Evolutionary conservation across 2,888 invertebrate species (phyloP).

Genomic region (Hybos culiciformis): DNA sequence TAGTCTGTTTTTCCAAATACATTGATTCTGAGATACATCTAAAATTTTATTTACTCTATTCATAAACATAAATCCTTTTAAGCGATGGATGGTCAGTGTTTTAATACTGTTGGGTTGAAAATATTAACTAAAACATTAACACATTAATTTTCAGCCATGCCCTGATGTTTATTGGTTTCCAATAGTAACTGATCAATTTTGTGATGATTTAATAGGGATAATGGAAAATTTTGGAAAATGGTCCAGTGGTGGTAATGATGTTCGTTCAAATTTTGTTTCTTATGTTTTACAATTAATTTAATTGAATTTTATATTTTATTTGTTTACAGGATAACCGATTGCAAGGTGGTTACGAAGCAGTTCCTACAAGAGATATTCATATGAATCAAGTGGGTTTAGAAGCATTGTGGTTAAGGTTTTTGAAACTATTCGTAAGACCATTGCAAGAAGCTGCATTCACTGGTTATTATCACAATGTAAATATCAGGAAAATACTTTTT

Average conservation of each 20-base stretch:
- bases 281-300: too few relatives aligned
- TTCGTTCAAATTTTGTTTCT: too few relatives aligned
- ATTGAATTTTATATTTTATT: too few relatives aligned
- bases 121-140: too few relatives aligned
- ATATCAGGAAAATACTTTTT: slow-evolving; percentile 26
- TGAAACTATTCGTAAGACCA: slow-evolving; percentile 77
- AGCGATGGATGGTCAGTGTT: too few relatives aligned
- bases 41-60: too few relatives aligned
- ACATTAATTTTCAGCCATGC: slow-evolving; percentile 78
- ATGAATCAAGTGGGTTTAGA: slow-evolving; percentile 84
- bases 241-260: slow-evolving; percentile 84
- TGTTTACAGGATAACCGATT: slow-evolving; percentile 71
- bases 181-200: slow-evolving; percentile 61
- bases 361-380: slow-evolving; percentile 95
- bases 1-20: neutral
- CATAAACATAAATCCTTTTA: too few relatives aligned
- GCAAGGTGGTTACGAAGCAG: slow-evolving; percentile 92
- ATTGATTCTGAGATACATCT: too few relatives aligned
- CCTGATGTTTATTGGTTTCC: slow-evolving; percentile 98
- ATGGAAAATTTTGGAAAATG: slow-evolving; percentile 83
- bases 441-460: slow-evolving; percentile 79
- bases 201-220: slow-evolving; percentile 71
- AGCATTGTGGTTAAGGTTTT: slow-evolving; percentile 72
- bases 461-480: slow-evolving; percentile 82
- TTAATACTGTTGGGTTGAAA: too few relatives aligned